Evolutionary conservation across 2,113 vertebrate species (phyloP).

Genomic region (Rhinogobius similis): DNA sequence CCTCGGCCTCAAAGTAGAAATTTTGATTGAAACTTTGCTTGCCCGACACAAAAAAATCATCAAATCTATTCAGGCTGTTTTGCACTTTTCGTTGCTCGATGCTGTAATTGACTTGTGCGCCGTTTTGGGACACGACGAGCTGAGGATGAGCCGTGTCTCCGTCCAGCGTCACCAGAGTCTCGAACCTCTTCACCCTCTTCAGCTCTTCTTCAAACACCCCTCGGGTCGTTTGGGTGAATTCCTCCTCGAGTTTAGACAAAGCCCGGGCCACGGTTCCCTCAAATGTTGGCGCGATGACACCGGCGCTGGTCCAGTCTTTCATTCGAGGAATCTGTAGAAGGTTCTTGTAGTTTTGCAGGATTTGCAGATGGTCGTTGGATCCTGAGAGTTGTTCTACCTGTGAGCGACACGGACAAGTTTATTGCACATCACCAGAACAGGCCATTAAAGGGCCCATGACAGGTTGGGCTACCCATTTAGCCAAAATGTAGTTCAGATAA

Average conservation of each 20-base stretch:
- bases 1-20: conserved; percentile 1
- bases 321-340: background rate
- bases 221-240: background rate
- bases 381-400: background rate
- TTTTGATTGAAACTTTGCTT: background rate
- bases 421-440: too few relatives aligned
- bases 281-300: background rate
- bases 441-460: too few relatives aligned
- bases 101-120: background rate
- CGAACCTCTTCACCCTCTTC: background rate
- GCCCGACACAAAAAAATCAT: background rate
- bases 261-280: background rate
- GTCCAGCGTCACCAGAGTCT: background rate
- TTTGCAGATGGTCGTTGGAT: background rate
- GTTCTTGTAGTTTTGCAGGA: background rate
- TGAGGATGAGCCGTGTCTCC: background rate
- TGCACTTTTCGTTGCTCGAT: background rate
- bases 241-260: background rate
- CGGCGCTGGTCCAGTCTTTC: background rate
- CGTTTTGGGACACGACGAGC: background rate
- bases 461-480: too few relatives aligned
- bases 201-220: background rate
- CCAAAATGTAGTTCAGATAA: too few relatives aligned
- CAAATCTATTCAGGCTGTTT: background rate
- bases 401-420: background rate